Base-by-base conservation (phyloP, 2,888 invertebrate genomes). In the Caenorhabditis plicata region DNA sequence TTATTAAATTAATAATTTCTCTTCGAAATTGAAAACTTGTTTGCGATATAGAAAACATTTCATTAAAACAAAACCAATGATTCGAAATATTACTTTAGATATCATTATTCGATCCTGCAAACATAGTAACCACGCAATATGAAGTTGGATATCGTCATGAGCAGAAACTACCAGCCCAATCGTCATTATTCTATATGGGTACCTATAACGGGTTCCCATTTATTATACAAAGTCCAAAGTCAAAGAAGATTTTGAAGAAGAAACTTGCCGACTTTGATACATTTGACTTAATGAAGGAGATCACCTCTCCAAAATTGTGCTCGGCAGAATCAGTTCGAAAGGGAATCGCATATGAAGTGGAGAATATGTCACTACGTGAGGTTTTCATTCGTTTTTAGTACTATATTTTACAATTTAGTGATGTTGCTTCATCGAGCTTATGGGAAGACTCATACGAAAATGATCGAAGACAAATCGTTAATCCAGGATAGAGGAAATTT, bases 1-100 rank as follows among this genome's bases (percentile, higher is more conserved):
- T 32, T 22, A n/a, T 17, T 8, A 44, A 44, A 20, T n/a, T 5
- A 32, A n/a, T n/a, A n/a, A n/a, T n/a, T n/a, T n/a, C n/a, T n/a
- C n/a, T n/a, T 19, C 19, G 4, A 4, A 13, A 20, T 36, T 2
- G 5, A 15, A 1, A 15, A 33, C 2, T 20, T 20, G 25, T 39
- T 23, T 29, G 4, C 9, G 7, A 3, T n/a, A n/a, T n/a, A n/a
- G n/a, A n/a, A n/a, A n/a, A n/a, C n/a, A n/a, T n/a, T n/a, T n/a
- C n/a, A n/a, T n/a, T n/a, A n/a, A n/a, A n/a, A n/a, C n/a, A n/a
- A n/a, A n/a, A n/a, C n/a, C n/a, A n/a, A n/a, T n/a, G n/a, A n/a
- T n/a, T n/a, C n/a, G n/a, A n/a, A n/a, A n/a, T n/a, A n/a, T 23
- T 36, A n/a, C 46, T 68, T 47, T 48, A 73, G 73, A 50, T 73